Conservation (phyloP, 2,113 vertebrate species). For the Poecilia latipinna region DNA sequence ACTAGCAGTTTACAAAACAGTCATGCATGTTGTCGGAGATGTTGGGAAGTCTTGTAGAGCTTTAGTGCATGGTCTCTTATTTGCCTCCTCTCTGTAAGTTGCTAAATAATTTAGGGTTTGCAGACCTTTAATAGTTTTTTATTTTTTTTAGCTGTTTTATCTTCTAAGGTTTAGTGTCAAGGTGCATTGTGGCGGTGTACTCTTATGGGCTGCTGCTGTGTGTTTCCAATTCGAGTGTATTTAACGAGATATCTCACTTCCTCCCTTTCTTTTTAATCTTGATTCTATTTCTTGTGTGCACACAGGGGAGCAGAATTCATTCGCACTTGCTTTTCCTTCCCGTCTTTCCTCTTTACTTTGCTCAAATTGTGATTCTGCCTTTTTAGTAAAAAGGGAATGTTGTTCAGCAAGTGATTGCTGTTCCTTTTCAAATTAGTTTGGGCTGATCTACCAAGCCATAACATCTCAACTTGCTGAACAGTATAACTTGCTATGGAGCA, state of each 20-base stretch:
- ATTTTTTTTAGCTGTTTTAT: slow-evolving; percentile 21
- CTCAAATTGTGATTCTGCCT: slow-evolving; percentile 63
- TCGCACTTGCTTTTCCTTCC: slow-evolving; percentile 43
- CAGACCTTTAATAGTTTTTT: slow-evolving; percentile 29
- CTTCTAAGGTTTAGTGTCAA: slow-evolving; percentile 9
- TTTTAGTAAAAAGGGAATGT: slow-evolving; percentile 48
- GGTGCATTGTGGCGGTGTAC: slow-evolving; percentile 6
- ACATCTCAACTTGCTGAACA: slow-evolving; percentile 59
- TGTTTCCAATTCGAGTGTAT: slow-evolving; percentile 73
- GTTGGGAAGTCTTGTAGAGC: slow-evolving; percentile 21
- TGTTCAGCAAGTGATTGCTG: slow-evolving; percentile 57
- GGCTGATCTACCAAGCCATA: slow-evolving; percentile 59
- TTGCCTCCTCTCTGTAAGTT: slow-evolving; percentile 39
- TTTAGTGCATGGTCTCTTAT: slow-evolving; percentile 56
- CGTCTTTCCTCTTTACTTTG: slow-evolving; percentile 47
- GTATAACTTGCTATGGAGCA: slow-evolving; percentile 58
- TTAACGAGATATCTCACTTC: slow-evolving; percentile 72
- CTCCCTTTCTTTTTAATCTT: slow-evolving; percentile 54
- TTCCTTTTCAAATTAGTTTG: slow-evolving; percentile 67
- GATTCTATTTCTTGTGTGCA: slow-evolving; percentile 65
- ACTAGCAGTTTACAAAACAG: too few species aligned
- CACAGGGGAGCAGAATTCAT: slow-evolving; percentile 69
- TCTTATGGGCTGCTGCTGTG: slow-evolving; percentile 45
- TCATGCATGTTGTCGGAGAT: too few species aligned
- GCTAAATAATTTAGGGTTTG: slow-evolving; percentile 29